Conservation (phyloP, 2,113 vertebrate genomes). For the Ceratotherium simum region DNA sequence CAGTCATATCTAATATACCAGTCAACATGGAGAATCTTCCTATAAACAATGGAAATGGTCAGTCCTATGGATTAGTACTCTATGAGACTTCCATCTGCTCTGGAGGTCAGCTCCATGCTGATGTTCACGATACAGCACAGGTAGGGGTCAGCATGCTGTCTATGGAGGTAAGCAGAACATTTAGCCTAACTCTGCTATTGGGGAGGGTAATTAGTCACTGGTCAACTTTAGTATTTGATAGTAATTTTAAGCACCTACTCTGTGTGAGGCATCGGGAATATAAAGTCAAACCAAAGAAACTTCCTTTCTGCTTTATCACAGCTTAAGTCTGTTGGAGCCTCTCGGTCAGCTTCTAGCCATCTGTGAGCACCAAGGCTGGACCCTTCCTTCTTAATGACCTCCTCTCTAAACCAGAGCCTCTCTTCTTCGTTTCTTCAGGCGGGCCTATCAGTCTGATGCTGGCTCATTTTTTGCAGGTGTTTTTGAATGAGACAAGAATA, state of each 20-base stretch:
- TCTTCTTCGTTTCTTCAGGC: background rate
- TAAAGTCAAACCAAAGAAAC: background rate
- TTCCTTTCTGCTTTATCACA: background rate
- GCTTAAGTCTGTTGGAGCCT: background rate
- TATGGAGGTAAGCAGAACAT: background rate
- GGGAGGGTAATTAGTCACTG: background rate
- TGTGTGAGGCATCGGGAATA: background rate
- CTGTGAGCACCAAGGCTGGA: background rate
- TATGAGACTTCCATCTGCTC: constrained; percentile 92
- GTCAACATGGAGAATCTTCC: constrained; percentile 96
- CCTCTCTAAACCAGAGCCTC: background rate
- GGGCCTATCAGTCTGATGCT: background rate
- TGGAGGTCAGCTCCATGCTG: constrained; percentile 88
- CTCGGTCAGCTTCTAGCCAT: background rate
- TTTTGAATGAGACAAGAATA: constrained; percentile 91
- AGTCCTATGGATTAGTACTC: constrained; percentile 93
- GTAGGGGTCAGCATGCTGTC: constrained; percentile 81
- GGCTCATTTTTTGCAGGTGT: constrained; percentile 89
- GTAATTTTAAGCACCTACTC: background rate
- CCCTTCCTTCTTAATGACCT: background rate
- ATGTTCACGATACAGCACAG: constrained; percentile 90
- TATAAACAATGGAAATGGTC: constrained; percentile 90
- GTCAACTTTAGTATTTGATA: background rate
- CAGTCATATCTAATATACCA: constrained; percentile 87
- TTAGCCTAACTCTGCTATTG: background rate